phyloP scores from a whole-genome alignment of 1,140 invertebrate species.

The Cyclargus thomasi region DNA sequence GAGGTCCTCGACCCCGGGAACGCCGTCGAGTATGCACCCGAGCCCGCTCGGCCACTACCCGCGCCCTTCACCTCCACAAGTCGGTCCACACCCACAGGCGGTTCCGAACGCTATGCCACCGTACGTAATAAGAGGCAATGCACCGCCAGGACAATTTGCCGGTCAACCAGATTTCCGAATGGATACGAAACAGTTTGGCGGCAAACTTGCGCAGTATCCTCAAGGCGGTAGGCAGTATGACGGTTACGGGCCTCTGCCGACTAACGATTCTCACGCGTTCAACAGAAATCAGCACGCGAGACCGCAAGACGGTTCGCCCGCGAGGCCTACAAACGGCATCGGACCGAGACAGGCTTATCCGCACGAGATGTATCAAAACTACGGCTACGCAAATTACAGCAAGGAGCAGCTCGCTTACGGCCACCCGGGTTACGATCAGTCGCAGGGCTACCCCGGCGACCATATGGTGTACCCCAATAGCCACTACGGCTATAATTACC shows the following conservation, averaged over 20 bases:
- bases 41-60: slow-evolving; percentile 77
- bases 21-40: slow-evolving; percentile 77
- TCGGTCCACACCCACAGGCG: slow-evolving; percentile 75
- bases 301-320: slow-evolving; percentile 47
- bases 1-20: slow-evolving; percentile 79
- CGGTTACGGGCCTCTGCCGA: slow-evolving; percentile 45
- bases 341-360: slow-evolving; percentile 57
- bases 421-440: slow-evolving; percentile 64
- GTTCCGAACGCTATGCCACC: slow-evolving; percentile 76
- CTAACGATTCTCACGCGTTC: slow-evolving; percentile 55
- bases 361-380: slow-evolving; percentile 76
- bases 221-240: slow-evolving; percentile 61
- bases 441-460: slow-evolving; percentile 61
- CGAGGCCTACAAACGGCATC: slow-evolving; percentile 49
- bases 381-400: slow-evolving; percentile 64
- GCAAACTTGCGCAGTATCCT: slow-evolving; percentile 67
- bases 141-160: slow-evolving; percentile 62
- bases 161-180: slow-evolving; percentile 66
- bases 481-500: slow-evolving; percentile 72
- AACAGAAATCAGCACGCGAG: slow-evolving; percentile 48
- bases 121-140: slow-evolving; percentile 74
- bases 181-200: slow-evolving; percentile 68
- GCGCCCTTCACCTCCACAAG: slow-evolving; percentile 78
- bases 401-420: slow-evolving; percentile 69
- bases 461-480: slow-evolving; percentile 69